Evolutionary conservation across 2,797 vertebrate species (phyloP).

Genomic region (Hephaestus fuliginosus): DNA sequence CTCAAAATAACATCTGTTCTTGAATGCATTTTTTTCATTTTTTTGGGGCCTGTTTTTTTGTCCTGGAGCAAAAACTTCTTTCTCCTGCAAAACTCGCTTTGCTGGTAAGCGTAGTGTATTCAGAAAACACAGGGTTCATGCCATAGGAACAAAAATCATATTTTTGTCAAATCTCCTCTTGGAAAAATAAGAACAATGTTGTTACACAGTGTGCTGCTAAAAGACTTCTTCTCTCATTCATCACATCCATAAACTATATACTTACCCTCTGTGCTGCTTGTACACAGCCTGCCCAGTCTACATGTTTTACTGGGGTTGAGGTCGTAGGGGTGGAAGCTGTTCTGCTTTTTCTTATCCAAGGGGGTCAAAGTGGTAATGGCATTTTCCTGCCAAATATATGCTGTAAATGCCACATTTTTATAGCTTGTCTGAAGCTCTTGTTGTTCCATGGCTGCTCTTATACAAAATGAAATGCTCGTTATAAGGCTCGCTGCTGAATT

Average conservation of each 20-base stretch:
- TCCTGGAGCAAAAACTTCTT: slow-evolving; percentile 2
- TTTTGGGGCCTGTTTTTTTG: slow-evolving; percentile 6
- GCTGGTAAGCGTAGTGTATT: slow-evolving; percentile 5
- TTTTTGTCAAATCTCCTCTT: slow-evolving; percentile 13
- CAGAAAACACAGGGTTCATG: slow-evolving; percentile 22
- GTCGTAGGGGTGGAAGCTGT: slow-evolving; percentile 47
- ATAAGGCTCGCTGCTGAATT: slow-evolving; percentile 61
- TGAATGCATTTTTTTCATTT: slow-evolving; percentile 1
- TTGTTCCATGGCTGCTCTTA: slow-evolving; percentile 65
- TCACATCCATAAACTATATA: slow-evolving; percentile 44
- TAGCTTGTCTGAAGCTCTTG: slow-evolving; percentile 63
- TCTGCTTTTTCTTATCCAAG: slow-evolving; percentile 66
- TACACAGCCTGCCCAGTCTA: slow-evolving; percentile 26
- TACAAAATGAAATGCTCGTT: slow-evolving; percentile 62
- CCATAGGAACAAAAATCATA: slow-evolving; percentile 2
- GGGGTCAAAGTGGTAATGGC: slow-evolving; percentile 81
- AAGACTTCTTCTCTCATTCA: slow-evolving; percentile 47
- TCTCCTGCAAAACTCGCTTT: neutral
- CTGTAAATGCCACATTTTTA: slow-evolving; percentile 77
- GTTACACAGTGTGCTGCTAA: neutral
- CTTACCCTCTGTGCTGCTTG: slow-evolving; percentile 30
- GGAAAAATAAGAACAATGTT: slow-evolving; percentile 15
- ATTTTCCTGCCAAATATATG: slow-evolving; percentile 82
- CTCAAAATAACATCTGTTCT: neutral
- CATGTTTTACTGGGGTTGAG: slow-evolving; percentile 48